Evolutionary conservation across 2,797 vertebrate species (phyloP).

Genomic region (Chaenodraco wilsoni): DNA sequence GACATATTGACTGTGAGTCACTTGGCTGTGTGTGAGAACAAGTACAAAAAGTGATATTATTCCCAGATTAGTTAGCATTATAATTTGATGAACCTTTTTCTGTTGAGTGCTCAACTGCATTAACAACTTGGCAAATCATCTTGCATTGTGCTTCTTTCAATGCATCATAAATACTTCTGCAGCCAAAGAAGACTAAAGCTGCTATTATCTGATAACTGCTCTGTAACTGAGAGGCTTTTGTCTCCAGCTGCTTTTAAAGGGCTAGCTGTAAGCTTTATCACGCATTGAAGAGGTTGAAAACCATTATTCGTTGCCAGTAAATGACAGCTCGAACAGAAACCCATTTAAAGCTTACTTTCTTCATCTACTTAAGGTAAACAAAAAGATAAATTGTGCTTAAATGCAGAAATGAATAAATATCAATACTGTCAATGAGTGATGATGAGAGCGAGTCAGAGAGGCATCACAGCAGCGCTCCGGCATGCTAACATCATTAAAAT

Average conservation of each 20-base stretch:
- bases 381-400: too few species aligned
- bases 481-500: too few species aligned
- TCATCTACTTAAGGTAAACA: neutral
- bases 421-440: too few species aligned
- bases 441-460: too few species aligned
- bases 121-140: conserved; percentile 53
- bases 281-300: conserved; percentile 15
- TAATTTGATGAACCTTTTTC: too few species aligned
- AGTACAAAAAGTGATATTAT: conserved; percentile 11
- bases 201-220: conserved; percentile 42
- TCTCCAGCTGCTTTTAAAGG: conserved; percentile 24
- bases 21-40: conserved; percentile 34
- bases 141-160: conserved; percentile 38
- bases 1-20: neutral
- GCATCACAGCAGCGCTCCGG: too few species aligned
- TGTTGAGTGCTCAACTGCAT: conserved; percentile 7
- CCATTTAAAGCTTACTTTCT: neutral
- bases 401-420: too few species aligned
- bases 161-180: conserved; percentile 38
- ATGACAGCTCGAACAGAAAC: neutral
- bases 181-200: conserved; percentile 19
- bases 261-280: conserved; percentile 10
- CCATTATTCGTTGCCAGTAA: conserved; percentile 1
- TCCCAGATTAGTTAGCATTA: conserved; percentile 18
- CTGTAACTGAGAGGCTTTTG: conserved; percentile 25